phyloP scores from a whole-genome alignment of 2,797 vertebrate genomes.

The Melanotaenia boesemani region DNA sequence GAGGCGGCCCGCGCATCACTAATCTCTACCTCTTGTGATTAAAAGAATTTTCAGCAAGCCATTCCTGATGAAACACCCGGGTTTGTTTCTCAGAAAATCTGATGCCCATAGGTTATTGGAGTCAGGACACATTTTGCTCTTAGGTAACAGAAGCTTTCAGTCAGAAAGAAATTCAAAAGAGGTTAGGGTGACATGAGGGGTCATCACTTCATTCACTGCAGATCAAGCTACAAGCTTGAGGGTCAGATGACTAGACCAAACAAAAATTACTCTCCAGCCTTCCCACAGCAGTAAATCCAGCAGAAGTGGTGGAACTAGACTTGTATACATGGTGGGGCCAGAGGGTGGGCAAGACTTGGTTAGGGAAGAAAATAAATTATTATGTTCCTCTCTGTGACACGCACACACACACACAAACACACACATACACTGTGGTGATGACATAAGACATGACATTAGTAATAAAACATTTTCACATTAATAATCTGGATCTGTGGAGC shows the following conservation, averaged over 20 bases:
- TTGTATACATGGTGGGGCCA: too few species aligned
- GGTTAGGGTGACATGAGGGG: conserved; percentile 31
- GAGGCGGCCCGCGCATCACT: too few species aligned
- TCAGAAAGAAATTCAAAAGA: conserved; percentile 24
- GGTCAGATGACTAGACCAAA: conserved; percentile 24
- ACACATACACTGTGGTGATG: too few species aligned
- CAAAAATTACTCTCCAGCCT: conserved; percentile 10
- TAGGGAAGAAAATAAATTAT: too few species aligned
- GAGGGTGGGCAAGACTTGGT: too few species aligned
- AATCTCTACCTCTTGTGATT: not conserved
- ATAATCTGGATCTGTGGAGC: too few species aligned
- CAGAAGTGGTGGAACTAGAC: too few species aligned
- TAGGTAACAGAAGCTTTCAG: conserved; percentile 34
- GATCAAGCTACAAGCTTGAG: conserved; percentile 29
- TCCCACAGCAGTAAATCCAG: not conserved
- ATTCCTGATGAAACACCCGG: not conserved
- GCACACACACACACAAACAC: too few species aligned
- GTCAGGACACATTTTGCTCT: conserved; percentile 28
- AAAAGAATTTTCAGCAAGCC: not conserved
- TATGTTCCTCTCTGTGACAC: too few species aligned
- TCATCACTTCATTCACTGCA: conserved; percentile 39
- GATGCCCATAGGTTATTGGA: conserved; percentile 7
- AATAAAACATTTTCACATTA: too few species aligned
- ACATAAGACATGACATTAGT: too few species aligned
- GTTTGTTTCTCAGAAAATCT: not conserved